phyloP scores from a whole-genome alignment of 2,797 vertebrate genomes.

The Serranus cabrilla region DNA sequence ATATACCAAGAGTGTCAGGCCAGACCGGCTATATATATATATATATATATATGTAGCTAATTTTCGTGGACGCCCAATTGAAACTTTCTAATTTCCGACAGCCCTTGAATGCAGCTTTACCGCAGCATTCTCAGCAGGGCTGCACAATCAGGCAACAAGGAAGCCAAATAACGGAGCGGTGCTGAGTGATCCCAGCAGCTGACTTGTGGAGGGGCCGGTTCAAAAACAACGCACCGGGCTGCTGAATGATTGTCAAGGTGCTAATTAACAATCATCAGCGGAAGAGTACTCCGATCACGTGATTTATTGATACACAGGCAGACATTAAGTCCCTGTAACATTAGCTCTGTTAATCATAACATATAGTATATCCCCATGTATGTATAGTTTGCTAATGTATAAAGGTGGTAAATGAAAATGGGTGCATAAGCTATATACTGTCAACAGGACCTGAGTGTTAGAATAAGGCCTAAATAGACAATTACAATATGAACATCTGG shows the following conservation, averaged over 20 bases:
- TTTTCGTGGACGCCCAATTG: accelerated
- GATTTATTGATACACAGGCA: background rate
- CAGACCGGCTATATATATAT: too few relatives aligned
- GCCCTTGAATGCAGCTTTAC: constrained; percentile 44
- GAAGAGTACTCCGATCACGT: background rate
- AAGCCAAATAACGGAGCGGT: constrained; percentile 40
- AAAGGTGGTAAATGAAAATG: background rate
- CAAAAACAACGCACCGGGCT: background rate
- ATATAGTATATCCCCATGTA: background rate
- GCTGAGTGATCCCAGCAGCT: constrained; percentile 22
- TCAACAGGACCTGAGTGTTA: background rate
- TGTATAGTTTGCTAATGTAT: too few relatives aligned
- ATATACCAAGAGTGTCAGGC: too few relatives aligned
- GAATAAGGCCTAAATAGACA: background rate
- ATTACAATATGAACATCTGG: background rate
- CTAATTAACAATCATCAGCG: background rate
- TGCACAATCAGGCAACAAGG: constrained; percentile 1
- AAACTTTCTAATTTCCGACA: accelerated
- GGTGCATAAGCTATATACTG: background rate
- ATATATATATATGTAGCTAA: too few relatives aligned
- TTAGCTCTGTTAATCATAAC: background rate
- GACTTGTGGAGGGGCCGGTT: background rate
- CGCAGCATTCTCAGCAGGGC: constrained; percentile 56
- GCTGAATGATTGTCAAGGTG: background rate
- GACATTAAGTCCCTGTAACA: background rate